Evolutionary conservation across 1,140 invertebrate species (phyloP), one percentile per base, ranked within the genome.

Genomic region (Drosophila pachea): DNA sequence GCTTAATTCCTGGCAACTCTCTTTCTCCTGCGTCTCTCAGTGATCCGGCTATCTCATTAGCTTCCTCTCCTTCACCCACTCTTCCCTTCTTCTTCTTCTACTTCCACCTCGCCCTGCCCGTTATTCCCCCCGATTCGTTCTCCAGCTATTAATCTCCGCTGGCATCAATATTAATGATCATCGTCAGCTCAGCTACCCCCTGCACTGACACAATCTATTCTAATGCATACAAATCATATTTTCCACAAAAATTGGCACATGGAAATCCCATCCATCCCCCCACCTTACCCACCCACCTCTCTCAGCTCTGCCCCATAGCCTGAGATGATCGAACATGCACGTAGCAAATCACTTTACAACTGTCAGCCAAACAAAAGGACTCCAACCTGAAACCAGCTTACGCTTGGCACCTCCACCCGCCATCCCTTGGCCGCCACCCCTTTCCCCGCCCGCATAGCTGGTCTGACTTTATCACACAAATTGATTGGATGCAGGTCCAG

Each of bases 291-390:
- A 1, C 22, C 22, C 22, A 2, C 22, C 22, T n/a, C n/a, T n/a
- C n/a, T n/a, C n/a, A n/a, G n/a, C 22, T 22, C 22, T 3, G 12
- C 14, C 40, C 40, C 5, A 6, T 14, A 7, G 6, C 14, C 12
- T 43, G n/a, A 2, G 7, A 29, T 9, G 16, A 42, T 4, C n/a
- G 43, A 63, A 33, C 62, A 78, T 63, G 65, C 76, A 83, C 78
- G 78, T 73, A 84, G 68, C 78, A 83, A 83, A 83, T 83, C 78
- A 84, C 79, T 83, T 83, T 84, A 83, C 73, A 83, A 83, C 78
- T 84, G 78, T 83, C 78, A 78, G 72, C 32, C 59, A 64, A 84
- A 83, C 78, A 82, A 63, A 56, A 3, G 45, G 4, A 8, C 32
- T 14, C 31, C 5, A 35, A 4, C 11, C 7, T 31, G 22, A 22